Percentiles rank a stretch among this genome's conserved stretches.
Conservation (phyloP, 1,140 invertebrate genomes). For the Belonocnema kinseyi region DNA sequence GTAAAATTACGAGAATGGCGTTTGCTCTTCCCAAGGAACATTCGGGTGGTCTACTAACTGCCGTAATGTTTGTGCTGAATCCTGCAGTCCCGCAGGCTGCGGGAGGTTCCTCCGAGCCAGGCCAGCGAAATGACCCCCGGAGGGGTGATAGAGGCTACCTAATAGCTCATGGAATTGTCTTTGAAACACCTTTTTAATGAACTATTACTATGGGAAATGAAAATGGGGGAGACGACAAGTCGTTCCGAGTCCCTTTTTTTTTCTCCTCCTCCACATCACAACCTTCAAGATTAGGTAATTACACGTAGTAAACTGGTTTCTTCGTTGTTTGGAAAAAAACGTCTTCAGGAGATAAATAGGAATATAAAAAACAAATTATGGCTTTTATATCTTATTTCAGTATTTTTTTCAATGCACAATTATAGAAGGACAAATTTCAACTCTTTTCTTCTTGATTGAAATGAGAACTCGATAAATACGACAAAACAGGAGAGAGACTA, state of each 20-base stretch:
- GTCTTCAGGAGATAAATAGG: not conserved
- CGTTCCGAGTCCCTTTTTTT: slow-evolving; percentile 44
- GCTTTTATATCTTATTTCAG: no score
- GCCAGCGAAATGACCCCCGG: slow-evolving; percentile 76
- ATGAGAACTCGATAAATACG: slow-evolving; percentile 23
- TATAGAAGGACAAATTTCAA: not conserved
- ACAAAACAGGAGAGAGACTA: slow-evolving; percentile 25
- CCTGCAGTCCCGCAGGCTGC: slow-evolving; percentile 57
- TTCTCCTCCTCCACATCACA: slow-evolving; percentile 1
- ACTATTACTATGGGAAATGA: slow-evolving; percentile 82
- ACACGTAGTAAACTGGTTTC: not conserved
- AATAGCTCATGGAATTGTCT: slow-evolving; percentile 82
- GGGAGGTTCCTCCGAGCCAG: slow-evolving; percentile 49
- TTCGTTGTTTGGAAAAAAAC: not conserved
- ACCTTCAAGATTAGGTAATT: slow-evolving; percentile 13
- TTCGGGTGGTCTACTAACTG: slow-evolving; percentile 63
- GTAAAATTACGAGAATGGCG: slow-evolving; percentile 22
- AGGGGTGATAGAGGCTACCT: slow-evolving; percentile 81
- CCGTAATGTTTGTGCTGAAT: slow-evolving; percentile 70
- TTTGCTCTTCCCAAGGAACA: slow-evolving; percentile 50
- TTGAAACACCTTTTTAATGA: slow-evolving; percentile 84
- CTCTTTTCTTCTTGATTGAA: slow-evolving; percentile 14
- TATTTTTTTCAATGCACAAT: no score
- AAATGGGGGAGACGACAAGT: slow-evolving; percentile 75
- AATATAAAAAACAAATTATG: no score